These are phyloP conservation scores for Asteroscopus sphinx DNA, from an alignment of 2,888 invertebrate species.

Conservation along the genomic window DNA sequence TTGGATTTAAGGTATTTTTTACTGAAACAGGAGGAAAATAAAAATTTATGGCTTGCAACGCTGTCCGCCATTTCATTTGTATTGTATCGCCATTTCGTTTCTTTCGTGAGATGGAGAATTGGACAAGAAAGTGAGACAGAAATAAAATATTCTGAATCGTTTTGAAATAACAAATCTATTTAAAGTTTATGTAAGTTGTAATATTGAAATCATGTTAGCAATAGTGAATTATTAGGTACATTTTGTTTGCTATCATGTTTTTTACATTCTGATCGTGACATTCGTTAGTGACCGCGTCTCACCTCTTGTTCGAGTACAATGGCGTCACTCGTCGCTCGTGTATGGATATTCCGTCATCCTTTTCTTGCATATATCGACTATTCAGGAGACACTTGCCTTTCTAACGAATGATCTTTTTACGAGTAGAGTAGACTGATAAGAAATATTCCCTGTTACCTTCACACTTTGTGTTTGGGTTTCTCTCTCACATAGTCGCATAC, in stretches of 20 bases:
- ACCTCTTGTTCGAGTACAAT: slow-evolving; percentile 75
- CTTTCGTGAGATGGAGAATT: slow-evolving; percentile 88
- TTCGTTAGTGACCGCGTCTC: slow-evolving; percentile 71
- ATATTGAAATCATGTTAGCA: slow-evolving; percentile 55
- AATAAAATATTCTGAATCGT: slow-evolving; percentile 76
- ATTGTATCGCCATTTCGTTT: slow-evolving; percentile 89
- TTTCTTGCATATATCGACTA: slow-evolving; percentile 89
- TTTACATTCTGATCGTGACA: slow-evolving; percentile 41
- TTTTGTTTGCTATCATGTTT: slow-evolving; percentile 15
- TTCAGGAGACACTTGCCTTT: slow-evolving; percentile 85
- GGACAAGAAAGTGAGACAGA: slow-evolving; percentile 88
- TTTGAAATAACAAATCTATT: slow-evolving; percentile 28
- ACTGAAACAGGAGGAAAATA: too few relatives aligned
- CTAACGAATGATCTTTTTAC: slow-evolving; percentile 87
- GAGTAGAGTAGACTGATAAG: slow-evolving; percentile 87
- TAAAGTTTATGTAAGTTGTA: slow-evolving; percentile 14
- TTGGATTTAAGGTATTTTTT: too few relatives aligned
- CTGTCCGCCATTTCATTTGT: slow-evolving; percentile 84
- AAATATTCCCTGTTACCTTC: slow-evolving; percentile 88
- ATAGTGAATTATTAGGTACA: slow-evolving; percentile 20
- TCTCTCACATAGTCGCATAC: slow-evolving; percentile 78
- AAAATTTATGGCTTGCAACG: too few relatives aligned
- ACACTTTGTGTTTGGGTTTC: slow-evolving; percentile 84
- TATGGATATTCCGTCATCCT: slow-evolving; percentile 89
- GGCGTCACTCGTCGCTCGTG: slow-evolving; percentile 87